Percentiles rank a stretch among this genome's conserved stretches.
phyloP scores from a whole-genome alignment of 2,113 vertebrate species.

The Rattus rattus region DNA sequence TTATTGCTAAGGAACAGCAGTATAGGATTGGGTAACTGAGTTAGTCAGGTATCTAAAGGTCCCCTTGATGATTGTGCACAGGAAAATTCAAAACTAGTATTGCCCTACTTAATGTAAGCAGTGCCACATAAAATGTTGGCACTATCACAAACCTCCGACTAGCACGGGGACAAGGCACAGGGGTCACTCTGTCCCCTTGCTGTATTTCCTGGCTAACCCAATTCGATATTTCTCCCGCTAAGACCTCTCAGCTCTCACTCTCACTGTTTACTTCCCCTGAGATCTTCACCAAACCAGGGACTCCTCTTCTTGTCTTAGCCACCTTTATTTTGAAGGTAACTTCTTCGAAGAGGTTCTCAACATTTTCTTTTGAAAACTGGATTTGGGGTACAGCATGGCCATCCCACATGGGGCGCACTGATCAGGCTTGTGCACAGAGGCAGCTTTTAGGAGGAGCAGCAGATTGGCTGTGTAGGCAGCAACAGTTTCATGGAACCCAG shows the following conservation, averaged over 20 bases:
- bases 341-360: neutral
- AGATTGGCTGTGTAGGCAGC: neutral
- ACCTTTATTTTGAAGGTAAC: neutral
- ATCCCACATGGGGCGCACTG: too few relatives aligned
- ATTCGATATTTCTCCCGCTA: neutral
- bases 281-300: neutral
- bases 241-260: neutral
- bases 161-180: neutral
- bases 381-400: neutral
- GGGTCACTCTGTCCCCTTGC: accelerated
- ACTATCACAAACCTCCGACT: neutral
- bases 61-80: neutral
- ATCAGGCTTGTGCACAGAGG: neutral
- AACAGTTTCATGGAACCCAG: neutral
- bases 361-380: neutral
- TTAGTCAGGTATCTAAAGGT: neutral
- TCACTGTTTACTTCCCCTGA: neutral
- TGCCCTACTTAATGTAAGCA: neutral
- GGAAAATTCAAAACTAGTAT: neutral
- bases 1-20: neutral
- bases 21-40: neutral
- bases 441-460: neutral
- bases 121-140: neutral
- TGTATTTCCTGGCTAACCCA: too few relatives aligned
- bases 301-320: neutral